Conservation (phyloP, 2,888 invertebrate genomes). For the Eristalinus aeneus region DNA sequence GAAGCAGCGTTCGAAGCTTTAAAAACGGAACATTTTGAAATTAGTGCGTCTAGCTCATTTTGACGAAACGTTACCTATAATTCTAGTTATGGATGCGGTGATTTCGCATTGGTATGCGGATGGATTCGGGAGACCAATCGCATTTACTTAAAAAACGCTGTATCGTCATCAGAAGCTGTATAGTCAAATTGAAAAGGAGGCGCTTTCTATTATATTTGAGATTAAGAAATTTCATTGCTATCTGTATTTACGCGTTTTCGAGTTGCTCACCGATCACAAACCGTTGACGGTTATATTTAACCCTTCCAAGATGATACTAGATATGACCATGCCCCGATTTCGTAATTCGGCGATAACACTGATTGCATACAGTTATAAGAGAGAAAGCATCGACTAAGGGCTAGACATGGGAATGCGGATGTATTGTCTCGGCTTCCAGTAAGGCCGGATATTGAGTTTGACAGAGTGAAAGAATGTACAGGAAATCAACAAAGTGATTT, state of each 20-base stretch:
- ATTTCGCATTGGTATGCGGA: constrained; percentile 75
- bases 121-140: constrained; percentile 73
- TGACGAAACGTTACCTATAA: constrained; percentile 33
- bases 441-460: constrained; percentile 18
- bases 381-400: not conserved
- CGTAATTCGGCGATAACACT: constrained; percentile 27
- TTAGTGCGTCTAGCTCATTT: constrained; percentile 9
- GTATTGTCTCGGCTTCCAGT: constrained; percentile 13
- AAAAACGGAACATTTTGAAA: constrained; percentile 14
- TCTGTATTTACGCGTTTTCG: constrained; percentile 45
- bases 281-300: constrained; percentile 53
- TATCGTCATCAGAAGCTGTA: constrained; percentile 64
- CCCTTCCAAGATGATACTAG: constrained; percentile 49
- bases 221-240: constrained; percentile 49
- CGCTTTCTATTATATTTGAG: not conserved
- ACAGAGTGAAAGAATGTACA: constrained; percentile 1
- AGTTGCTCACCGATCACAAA: constrained; percentile 55
- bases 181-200: constrained; percentile 73
- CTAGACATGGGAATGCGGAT: constrained; percentile 9
- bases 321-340: constrained; percentile 34
- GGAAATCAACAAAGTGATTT: not conserved
- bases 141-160: constrained; percentile 56
- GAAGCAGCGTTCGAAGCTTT: no score
- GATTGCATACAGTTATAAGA: constrained; percentile 11
- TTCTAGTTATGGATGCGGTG: constrained; percentile 71